These are phyloP conservation scores for Numida meleagris DNA, from an alignment of 2,113 vertebrate species.

Conservation along the genomic window DNA sequence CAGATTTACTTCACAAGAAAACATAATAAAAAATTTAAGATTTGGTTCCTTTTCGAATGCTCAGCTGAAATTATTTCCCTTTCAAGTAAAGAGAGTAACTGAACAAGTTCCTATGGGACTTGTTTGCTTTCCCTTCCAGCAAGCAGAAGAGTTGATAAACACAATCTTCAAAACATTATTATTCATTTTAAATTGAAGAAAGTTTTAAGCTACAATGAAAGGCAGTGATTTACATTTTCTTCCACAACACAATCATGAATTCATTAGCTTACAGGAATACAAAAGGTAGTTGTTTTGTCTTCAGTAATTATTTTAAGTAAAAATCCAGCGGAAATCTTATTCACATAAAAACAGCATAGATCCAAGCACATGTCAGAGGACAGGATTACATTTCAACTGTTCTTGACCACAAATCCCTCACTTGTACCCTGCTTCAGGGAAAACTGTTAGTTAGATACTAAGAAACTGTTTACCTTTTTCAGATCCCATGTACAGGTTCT, in stretches of 20 bases:
- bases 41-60: neutral
- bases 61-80: constrained; percentile 13
- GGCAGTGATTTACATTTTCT: neutral
- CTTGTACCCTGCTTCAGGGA: neutral
- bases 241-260: neutral
- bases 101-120: neutral
- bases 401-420: neutral
- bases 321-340: neutral
- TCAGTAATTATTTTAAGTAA: neutral
- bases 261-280: neutral
- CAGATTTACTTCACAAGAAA: neutral
- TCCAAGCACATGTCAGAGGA: neutral
- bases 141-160: neutral
- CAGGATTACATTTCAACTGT: neutral
- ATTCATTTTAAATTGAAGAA: neutral
- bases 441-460: neutral
- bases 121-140: constrained; percentile 1
- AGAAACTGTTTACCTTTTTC: constrained; percentile 85
- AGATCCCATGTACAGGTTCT: constrained; percentile 96
- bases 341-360: neutral
- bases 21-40: constrained; percentile 35
- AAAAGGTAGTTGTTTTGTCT: neutral
- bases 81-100: constrained; percentile 12
- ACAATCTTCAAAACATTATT: neutral
- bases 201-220: neutral